Evolutionary conservation across 2,888 invertebrate species (phyloP).

Genomic region (Theodoxus fluviatilis): DNA sequence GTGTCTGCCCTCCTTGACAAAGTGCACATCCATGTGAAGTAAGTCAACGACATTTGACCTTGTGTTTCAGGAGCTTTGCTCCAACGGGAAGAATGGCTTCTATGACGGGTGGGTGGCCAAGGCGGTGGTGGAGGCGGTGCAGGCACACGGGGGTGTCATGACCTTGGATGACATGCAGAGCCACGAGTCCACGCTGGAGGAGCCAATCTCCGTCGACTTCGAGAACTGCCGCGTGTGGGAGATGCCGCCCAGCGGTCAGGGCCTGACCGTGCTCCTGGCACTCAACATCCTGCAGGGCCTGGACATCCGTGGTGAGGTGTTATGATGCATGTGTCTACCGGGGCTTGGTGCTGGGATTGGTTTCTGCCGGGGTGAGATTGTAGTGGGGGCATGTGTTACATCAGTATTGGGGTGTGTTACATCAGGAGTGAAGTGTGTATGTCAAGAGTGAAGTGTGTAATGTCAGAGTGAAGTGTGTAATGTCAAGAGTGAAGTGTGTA

Average conservation of each 20-base stretch:
- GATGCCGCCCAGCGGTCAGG: constrained; percentile 65
- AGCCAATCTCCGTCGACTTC: constrained; percentile 56
- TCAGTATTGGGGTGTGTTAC: no score
- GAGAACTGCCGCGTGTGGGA: constrained; percentile 62
- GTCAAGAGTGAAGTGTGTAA: no score
- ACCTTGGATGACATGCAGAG: constrained; percentile 54
- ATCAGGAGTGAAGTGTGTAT: no score
- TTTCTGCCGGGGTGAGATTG: no score
- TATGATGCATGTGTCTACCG: no score
- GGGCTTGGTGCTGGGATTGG: no score
- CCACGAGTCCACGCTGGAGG: constrained; percentile 49
- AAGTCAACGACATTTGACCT: no score
- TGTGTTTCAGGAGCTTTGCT: constrained; percentile 47
- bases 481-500: no score
- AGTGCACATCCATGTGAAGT: no score
- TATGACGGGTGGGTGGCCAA: constrained; percentile 58
- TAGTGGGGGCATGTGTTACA: no score
- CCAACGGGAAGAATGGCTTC: constrained; percentile 54
- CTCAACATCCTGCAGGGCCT: constrained; percentile 64
- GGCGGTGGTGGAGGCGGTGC: constrained; percentile 54
- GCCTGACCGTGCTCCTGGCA: constrained; percentile 63
- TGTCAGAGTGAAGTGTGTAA: no score
- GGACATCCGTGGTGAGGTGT: constrained; percentile 55
- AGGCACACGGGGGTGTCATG: constrained; percentile 57
- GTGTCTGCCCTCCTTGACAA: no score